Percentiles rank a stretch among this genome's conserved stretches.
phyloP scores from a whole-genome alignment of 2,888 invertebrate genomes.

The Schrankia costaestrigalis region DNA sequence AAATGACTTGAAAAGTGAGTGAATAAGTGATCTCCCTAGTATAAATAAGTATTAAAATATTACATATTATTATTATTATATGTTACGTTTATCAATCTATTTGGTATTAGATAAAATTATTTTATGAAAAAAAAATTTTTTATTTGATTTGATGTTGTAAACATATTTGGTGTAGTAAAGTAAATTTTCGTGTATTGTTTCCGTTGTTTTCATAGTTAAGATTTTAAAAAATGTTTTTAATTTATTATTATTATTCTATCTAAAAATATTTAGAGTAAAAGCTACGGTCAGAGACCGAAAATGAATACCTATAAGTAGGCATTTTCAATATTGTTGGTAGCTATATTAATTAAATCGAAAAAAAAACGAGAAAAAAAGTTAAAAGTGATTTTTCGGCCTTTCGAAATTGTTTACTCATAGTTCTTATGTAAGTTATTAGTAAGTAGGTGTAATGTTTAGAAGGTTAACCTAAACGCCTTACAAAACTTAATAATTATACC shows the following conservation, averaged over 20 bases:
- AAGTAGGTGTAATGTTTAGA: slow-evolving; percentile 11
- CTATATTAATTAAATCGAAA: slow-evolving; percentile 38
- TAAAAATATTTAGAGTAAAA: slow-evolving; percentile 4
- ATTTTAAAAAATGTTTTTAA: too few relatives aligned
- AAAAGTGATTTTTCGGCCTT: slow-evolving; percentile 48
- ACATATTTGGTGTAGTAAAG: too few relatives aligned
- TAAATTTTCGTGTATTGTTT: too few relatives aligned
- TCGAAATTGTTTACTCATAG: slow-evolving; percentile 30
- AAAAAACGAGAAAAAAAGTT: slow-evolving; percentile 30
- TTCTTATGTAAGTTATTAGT: slow-evolving; percentile 13
- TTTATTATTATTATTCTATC: too few relatives aligned
- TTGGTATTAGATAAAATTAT: too few relatives aligned
- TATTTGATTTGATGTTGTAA: too few relatives aligned
- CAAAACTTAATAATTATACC: too few relatives aligned
- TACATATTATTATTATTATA: background rate
- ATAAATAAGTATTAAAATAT: slow-evolving; percentile 17
- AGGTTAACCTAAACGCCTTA: too few relatives aligned
- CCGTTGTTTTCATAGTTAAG: too few relatives aligned
- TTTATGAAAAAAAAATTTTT: too few relatives aligned
- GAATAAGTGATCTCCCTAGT: slow-evolving; percentile 54
- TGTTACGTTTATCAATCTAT: background rate
- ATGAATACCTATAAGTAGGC: slow-evolving; percentile 17
- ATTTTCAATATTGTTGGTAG: slow-evolving; percentile 14
- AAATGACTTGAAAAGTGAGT: slow-evolving; percentile 59
- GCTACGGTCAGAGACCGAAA: slow-evolving; percentile 19